Base-by-base conservation (phyloP, 2,888 invertebrate genomes). In the Rhaphigaster nebulosa region DNA sequence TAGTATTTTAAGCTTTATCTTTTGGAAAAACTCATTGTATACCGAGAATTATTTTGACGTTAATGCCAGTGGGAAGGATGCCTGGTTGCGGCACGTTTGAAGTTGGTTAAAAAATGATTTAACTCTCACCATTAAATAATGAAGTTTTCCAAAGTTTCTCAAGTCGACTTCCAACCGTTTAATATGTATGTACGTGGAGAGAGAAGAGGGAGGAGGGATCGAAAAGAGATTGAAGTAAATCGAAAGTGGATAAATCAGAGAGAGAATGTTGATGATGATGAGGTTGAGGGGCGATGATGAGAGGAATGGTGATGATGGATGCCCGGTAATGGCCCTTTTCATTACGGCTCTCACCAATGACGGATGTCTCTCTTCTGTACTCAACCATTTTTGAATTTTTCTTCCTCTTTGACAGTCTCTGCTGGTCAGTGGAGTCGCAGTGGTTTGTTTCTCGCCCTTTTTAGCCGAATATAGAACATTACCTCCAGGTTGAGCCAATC, bases 301-400 rank as follows among this genome's bases (percentile, higher is more conserved):
- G 65, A 34, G 65, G 65, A 65, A 65, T 65, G 70, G 70, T 76
- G 70, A 76, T 76, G 70, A 76, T 76, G 70, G 70, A 76, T 76
- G 34, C 38, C 70, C 70, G 70, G 70, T 76, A 76, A 76, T 76
- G 70, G 70, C 70, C 34, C 70, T 76, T 76, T 76, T 76, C 70
- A 76, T 76, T 76, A 76, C 20, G 34, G 34, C 70, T 38, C 34
- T 76, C 38, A 38, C 70, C 70, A 23, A 76, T 76, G 70, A 76
- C 70, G 70, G 38, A 76, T 76, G 70, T 38, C 70, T 76, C 70
- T 38, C 18, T 23, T 76, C 70, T 76, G 70, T 76, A 76, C 70
- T 76, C 23, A 20, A 29, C 34, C 70, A 8, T 20, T 76, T 76
- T 76, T 76, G 34, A 38, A 38, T 76, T 34, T 3, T 76, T 76